Base-by-base conservation (phyloP, 1,140 invertebrate species). In the Platorchestia sp. region DNA sequence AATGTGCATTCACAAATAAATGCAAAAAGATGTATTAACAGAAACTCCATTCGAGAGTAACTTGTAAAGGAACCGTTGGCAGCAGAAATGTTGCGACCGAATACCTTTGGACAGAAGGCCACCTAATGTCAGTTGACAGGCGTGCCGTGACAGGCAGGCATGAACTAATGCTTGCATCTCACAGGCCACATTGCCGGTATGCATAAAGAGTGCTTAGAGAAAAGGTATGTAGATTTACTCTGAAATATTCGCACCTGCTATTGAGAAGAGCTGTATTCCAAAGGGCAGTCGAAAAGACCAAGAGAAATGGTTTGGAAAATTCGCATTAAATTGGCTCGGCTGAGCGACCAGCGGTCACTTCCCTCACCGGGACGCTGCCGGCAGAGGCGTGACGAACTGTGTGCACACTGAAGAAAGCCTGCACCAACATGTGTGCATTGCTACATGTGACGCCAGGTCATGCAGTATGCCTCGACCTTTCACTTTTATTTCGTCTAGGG, bases 211-310 rank as follows among this genome's bases (percentile, higher is more conserved):
- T 75, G 36, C 59, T 75, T 27, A 27, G 10, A 75, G 59, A 75
- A 75, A 75, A 75, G 59, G 59, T 75, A 75, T 75, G 59, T 75
- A 75, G 59, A 75, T 75, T 75, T 75, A 36, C 59, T 75, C 59
- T 75, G 27, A 75, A 75, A 75, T 75, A 75, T 75, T 3, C 27
- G 36, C 59, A 75, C 27, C 59, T 75, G 27, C 27, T 22, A 36
- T 75, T 75, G 59, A 22, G 59, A 75, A 75, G 27, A 36, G 59
- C 7, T 3, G 14, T 75, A 75, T 75, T 14, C 59, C 59, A 75
- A 75, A 75, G 36, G 59, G 59, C 27, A 75, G 59, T 36, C 59
- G 59, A 75, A 75, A 36, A 75, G 59, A 36, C 59, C 14, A 27
- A 75, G 59, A 75, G 59, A 75, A 75, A 75, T 75, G 59, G 59